Conservation (phyloP, 1,140 invertebrate genomes). For the Elymnias hypermnestra region DNA sequence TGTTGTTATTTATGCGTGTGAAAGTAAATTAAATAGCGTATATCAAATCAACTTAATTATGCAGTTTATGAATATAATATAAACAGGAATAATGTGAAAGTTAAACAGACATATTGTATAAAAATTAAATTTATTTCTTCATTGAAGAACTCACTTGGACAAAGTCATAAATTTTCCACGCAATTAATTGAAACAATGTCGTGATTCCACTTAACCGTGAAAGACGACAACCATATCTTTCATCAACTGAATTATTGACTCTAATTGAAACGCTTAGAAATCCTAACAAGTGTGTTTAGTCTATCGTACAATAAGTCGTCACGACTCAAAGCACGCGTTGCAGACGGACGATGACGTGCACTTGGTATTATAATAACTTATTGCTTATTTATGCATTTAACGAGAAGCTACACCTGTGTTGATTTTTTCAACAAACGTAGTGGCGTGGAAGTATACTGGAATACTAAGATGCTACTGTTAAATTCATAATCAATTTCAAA, state of each 20-base stretch:
- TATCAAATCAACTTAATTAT: too few relatives aligned
- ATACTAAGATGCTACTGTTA: too few relatives aligned
- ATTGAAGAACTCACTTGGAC: too few relatives aligned
- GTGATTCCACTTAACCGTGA: neutral
- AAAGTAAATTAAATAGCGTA: too few relatives aligned
- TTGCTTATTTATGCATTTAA: constrained; percentile 47
- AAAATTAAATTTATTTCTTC: too few relatives aligned
- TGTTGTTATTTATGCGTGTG: too few relatives aligned
- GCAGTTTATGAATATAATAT: too few relatives aligned
- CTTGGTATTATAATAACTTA: constrained; percentile 39
- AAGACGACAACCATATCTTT: neutral
- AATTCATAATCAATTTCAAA: too few relatives aligned
- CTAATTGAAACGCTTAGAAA: constrained; percentile 7
- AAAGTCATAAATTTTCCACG: too few relatives aligned
- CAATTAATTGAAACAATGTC: neutral
- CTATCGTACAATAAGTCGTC: constrained; percentile 5
- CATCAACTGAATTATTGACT: constrained; percentile 3
- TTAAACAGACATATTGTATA: too few relatives aligned
- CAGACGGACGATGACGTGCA: constrained; percentile 1
- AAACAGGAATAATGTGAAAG: too few relatives aligned
- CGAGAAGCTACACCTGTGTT: constrained; percentile 32
- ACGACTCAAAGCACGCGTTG: constrained; percentile 5
- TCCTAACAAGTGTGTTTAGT: constrained; percentile 5
- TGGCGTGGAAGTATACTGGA: neutral
- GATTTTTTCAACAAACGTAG: constrained; percentile 14